A percentile compares a stretch with the other conserved stretches of the same genome.
Evolutionary conservation across 2,113 vertebrate genomes (phyloP).

Genomic region (Burhinus bistriatus): DNA sequence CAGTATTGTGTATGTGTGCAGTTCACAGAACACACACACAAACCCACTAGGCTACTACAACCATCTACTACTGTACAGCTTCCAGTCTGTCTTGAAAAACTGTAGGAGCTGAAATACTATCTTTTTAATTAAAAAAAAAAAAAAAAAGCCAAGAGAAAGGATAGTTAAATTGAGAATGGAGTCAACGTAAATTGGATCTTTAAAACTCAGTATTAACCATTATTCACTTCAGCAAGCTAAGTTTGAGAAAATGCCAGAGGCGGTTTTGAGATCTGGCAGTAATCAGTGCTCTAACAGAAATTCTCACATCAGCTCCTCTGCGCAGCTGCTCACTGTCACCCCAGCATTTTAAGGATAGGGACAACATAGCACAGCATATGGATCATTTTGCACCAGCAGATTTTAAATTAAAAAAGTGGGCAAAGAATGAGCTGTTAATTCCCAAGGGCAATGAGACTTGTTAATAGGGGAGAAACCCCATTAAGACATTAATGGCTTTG

Average conservation of each 20-base stretch:
- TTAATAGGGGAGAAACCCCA: slow-evolving; percentile 36
- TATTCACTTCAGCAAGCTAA: not conserved
- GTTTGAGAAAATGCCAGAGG: slow-evolving; percentile 17
- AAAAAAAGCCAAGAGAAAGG: not conserved
- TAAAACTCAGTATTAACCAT: not conserved
- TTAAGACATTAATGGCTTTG: slow-evolving; percentile 13
- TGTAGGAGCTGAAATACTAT: not conserved
- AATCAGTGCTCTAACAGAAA: not conserved
- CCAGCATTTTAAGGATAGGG: not conserved
- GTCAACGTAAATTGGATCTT: not conserved
- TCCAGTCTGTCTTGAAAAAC: not conserved
- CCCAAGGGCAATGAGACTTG: not conserved
- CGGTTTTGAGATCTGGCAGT: slow-evolving; percentile 8
- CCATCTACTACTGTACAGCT: not conserved
- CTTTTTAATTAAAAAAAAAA: not conserved
- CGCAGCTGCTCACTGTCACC: not conserved
- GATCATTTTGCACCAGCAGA: not conserved
- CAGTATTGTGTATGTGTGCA: not conserved
- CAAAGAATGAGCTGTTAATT: slow-evolving; percentile 26
- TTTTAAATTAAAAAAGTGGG: not conserved
- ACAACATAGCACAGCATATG: not conserved
- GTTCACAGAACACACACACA: not conserved
- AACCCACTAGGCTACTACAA: not conserved
- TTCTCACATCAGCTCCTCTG: not conserved
- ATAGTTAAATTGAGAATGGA: not conserved